Evolutionary conservation across 2,888 invertebrate genomes (phyloP).

Genomic region (Xestia sexstrigata): DNA sequence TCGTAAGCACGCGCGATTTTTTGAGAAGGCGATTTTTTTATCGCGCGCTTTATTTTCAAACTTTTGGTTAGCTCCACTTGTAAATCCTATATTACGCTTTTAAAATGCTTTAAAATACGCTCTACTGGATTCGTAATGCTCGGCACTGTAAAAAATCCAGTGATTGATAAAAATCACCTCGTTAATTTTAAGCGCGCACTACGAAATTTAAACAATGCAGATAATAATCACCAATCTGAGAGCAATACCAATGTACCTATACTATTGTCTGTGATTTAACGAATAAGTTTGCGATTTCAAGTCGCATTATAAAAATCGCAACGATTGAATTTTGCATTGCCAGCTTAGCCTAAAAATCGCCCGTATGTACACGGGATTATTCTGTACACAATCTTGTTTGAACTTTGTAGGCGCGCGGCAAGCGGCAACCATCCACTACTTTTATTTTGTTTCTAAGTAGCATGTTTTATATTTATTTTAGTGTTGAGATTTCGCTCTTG

Average conservation of each 20-base stretch:
- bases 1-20: background rate
- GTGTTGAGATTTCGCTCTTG: conserved; percentile 57
- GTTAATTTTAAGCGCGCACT: background rate
- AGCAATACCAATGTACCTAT: background rate
- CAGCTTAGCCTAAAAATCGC: background rate
- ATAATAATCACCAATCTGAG: background rate
- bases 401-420: conserved; percentile 10
- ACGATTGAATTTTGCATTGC: background rate
- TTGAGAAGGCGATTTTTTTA: background rate
- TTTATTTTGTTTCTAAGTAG: conserved; percentile 53
- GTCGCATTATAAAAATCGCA: background rate
- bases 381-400: conserved; percentile 8
- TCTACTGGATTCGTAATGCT: background rate
- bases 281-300: background rate
- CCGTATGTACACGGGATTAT: background rate
- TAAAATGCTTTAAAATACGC: background rate
- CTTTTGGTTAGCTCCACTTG: background rate
- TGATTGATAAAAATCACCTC: background rate
- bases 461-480: conserved; percentile 48
- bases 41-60: background rate
- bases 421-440: conserved; percentile 26
- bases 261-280: background rate
- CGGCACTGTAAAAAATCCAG: background rate
- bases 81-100: no score
- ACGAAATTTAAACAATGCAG: background rate